Conservation (phyloP, 2,888 invertebrate species). For the Tetragnatha montana region DNA sequence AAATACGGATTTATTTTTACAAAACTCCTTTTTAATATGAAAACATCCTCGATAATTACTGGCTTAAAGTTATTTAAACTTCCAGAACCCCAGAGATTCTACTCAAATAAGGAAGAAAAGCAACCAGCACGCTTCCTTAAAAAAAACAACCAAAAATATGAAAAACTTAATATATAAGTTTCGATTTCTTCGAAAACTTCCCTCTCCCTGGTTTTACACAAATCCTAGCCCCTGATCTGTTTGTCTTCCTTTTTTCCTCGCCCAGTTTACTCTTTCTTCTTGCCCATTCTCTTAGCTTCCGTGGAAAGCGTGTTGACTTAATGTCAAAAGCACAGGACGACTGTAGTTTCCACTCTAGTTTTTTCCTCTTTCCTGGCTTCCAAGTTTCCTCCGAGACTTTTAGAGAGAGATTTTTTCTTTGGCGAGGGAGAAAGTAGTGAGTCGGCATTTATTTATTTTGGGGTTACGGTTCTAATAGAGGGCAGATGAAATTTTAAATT, state of each 20-base stretch:
- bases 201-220: conserved; percentile 29
- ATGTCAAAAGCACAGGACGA: conserved; percentile 28
- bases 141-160: conserved; percentile 1
- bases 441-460: neutral
- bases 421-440: neutral
- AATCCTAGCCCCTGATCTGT: conserved; percentile 26
- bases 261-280: neutral
- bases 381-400: conserved; percentile 9
- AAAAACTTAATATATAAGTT: conserved; percentile 17
- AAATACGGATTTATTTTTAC: too few relatives aligned
- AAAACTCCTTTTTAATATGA: too few relatives aligned
- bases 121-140: neutral
- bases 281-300: neutral
- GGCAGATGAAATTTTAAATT: neutral
- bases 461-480: neutral
- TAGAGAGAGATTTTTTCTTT: conserved; percentile 2
- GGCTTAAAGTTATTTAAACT: too few relatives aligned
- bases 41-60: too few relatives aligned
- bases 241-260: conserved; percentile 26
- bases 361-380: conserved; percentile 22
- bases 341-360: neutral
- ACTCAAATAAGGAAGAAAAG: neutral
- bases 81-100: too few relatives aligned
- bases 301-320: conserved; percentile 38
- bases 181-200: conserved; percentile 20